Evolutionary conservation across 2,888 invertebrate species (phyloP).

Genomic region (Pedicia rivosa): DNA sequence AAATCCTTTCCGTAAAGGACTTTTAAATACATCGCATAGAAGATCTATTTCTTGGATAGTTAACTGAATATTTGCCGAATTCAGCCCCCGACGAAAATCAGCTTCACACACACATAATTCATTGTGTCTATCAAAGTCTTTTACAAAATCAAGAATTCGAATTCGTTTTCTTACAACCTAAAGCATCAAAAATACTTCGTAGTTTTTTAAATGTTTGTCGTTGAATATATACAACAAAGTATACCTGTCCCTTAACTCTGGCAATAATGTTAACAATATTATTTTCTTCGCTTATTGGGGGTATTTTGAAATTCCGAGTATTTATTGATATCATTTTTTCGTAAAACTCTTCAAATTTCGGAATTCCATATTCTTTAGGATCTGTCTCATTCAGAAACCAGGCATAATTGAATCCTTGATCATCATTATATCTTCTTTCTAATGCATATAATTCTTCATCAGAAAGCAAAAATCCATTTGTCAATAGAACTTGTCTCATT

Average conservation of each 20-base stretch:
- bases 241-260: slow-evolving; percentile 47
- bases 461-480: slow-evolving; percentile 48
- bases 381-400: slow-evolving; percentile 47
- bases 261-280: slow-evolving; percentile 56
- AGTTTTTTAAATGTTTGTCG: not conserved
- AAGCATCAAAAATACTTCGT: not conserved
- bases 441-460: slow-evolving; percentile 50
- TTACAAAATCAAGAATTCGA: slow-evolving; percentile 46
- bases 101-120: slow-evolving; percentile 44
- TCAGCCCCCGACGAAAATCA: slow-evolving; percentile 56
- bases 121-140: slow-evolving; percentile 45
- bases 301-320: slow-evolving; percentile 14
- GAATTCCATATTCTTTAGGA: slow-evolving; percentile 25
- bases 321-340: slow-evolving; percentile 4
- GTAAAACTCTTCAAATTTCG: slow-evolving; percentile 14
- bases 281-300: slow-evolving; percentile 30
- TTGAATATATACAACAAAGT: no score
- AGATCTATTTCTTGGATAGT: slow-evolving; percentile 50
- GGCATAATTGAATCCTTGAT: slow-evolving; percentile 58
- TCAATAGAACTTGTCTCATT: slow-evolving; percentile 51
- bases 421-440: slow-evolving; percentile 52
- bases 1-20: slow-evolving; percentile 39
- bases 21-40: slow-evolving; percentile 52
- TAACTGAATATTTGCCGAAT: slow-evolving; percentile 46
- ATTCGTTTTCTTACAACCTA: slow-evolving; percentile 46